A percentile compares a stretch with the other conserved stretches of the same genome.
These are phyloP conservation scores for Halichondria panicea DNA, from an alignment of 37 sponge, comb jelly and placozoan genomes.

Conservation along the genomic window DNA sequence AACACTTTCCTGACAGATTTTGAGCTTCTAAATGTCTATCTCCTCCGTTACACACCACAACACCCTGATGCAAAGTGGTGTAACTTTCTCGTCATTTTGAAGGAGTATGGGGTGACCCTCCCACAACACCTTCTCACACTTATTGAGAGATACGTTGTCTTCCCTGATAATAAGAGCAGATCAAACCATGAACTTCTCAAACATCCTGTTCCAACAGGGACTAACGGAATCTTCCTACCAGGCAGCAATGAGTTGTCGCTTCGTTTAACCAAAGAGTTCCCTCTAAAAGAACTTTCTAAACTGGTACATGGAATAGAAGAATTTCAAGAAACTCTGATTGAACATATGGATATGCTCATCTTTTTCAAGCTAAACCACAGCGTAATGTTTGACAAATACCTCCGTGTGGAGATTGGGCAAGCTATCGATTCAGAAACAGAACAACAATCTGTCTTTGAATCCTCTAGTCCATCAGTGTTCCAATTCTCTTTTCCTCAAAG, in stretches of 20 bases:
- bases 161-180: constrained; percentile 32
- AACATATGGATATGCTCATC: constrained; percentile 43
- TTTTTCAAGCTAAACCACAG: constrained; percentile 66
- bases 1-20: constrained; percentile 6
- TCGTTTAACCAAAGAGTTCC: constrained; percentile 7
- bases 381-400: constrained; percentile 70
- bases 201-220: not conserved
- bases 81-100: constrained; percentile 36
- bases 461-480: not conserved
- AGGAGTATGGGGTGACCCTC: constrained; percentile 44
- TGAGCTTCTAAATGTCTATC: constrained; percentile 44
- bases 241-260: constrained; percentile 22
- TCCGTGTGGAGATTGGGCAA: constrained; percentile 19
- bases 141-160: constrained; percentile 19
- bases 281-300: constrained; percentile 3
- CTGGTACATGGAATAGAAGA: constrained; percentile 7
- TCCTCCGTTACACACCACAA: constrained; percentile 36
- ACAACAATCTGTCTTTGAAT: not conserved
- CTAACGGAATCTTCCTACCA: constrained; percentile 36
- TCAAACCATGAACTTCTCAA: not conserved
- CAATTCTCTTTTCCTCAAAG: not conserved
- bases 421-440: not conserved
- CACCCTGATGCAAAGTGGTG: constrained; percentile 56
- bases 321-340: constrained; percentile 34
- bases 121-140: constrained; percentile 18